Evolutionary conservation across 2,888 invertebrate genomes (phyloP), one percentile per base, ranked within the genome.

Genomic region (Masnerella sp.): DNA sequence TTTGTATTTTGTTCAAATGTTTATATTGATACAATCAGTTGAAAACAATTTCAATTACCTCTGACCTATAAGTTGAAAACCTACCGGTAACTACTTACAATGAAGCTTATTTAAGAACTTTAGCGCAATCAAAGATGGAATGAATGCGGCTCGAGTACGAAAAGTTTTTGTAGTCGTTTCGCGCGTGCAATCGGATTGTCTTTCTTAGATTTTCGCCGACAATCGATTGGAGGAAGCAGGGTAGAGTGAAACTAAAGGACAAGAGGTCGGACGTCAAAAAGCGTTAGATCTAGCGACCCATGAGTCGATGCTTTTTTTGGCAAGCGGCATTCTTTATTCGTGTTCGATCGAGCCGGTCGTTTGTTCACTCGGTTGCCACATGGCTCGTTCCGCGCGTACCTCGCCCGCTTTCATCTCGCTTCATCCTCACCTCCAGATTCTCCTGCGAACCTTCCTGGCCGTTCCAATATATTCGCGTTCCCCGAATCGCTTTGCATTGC

Each of bases 371-470:
- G 32, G 34, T 49, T 42, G 61, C 72, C 77, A 72, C 77, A 77
- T 72, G 77, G 70, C 67, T 58, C 64, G 71, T 71, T 68, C 62
- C 17, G 51, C 65, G 69, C 76, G 72, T 70, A 69, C 67, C 72
- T 74, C 52, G 67, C 69, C 67, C 49, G 59, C 77, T 77, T 77
- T 77, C 77, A 75, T 77, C 74, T 73, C 58, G 51, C 67, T 73
- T 68, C 75, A 74, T 76, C 74, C 74, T 76, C 76, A 72, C 72
- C 72, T 72, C 20, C 49, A 67, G 72, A 74, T 72, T 76, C 69
- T 72, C 56, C 61, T 32, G 58, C 54, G 58, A 67, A 71, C 74
- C 58, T 74, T 67, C 62, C 52, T 67, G 43, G 34, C 51, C 28
- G 49, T 58, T 67, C 71, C 74, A 58, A 71, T 70, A 58, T 72